Percentiles rank a stretch among this genome's conserved stretches.
Evolutionary conservation across 2,113 vertebrate genomes (phyloP).

Genomic region (Pseudopipra pipra): DNA sequence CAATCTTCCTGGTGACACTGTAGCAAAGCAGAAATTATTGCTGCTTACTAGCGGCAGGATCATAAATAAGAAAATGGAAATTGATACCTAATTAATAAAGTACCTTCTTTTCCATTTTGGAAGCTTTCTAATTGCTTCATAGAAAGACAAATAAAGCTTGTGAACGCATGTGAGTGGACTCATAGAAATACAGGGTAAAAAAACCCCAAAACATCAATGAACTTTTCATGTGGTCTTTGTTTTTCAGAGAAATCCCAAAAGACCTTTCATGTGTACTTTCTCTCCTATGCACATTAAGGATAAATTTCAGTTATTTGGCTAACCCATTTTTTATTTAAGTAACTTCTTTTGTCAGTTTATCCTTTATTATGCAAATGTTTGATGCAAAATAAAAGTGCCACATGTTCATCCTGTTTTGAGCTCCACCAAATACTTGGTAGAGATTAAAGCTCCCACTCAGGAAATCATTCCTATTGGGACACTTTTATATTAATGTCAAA

Average conservation of each 20-base stretch:
- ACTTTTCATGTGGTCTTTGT: slow-evolving; percentile 17
- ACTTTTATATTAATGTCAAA: slow-evolving; percentile 13
- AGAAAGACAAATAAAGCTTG: neutral
- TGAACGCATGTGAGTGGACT: neutral
- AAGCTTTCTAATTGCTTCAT: slow-evolving; percentile 47
- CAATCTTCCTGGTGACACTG: slow-evolving; percentile 86
- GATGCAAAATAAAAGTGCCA: slow-evolving; percentile 20
- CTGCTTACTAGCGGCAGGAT: slow-evolving; percentile 84
- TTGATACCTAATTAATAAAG: slow-evolving; percentile 89
- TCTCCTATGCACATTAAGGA: neutral
- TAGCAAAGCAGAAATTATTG: slow-evolving; percentile 85
- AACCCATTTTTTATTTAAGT: neutral
- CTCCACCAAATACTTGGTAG: neutral
- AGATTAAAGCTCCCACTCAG: slow-evolving; percentile 26
- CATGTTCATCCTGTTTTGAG: slow-evolving; percentile 24
- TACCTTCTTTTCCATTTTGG: slow-evolving; percentile 74
- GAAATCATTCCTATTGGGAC: neutral
- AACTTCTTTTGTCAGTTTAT: neutral
- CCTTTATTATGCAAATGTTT: slow-evolving; percentile 33
- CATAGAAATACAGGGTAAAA: neutral
- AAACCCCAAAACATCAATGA: neutral
- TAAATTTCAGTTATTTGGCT: slow-evolving; percentile 13
- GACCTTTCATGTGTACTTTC: neutral
- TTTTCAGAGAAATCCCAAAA: neutral
- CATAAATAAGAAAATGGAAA: slow-evolving; percentile 88